These are phyloP conservation scores for Drosophila merina DNA, from an alignment of 2,888 invertebrate genomes.

Conservation along the genomic window DNA sequence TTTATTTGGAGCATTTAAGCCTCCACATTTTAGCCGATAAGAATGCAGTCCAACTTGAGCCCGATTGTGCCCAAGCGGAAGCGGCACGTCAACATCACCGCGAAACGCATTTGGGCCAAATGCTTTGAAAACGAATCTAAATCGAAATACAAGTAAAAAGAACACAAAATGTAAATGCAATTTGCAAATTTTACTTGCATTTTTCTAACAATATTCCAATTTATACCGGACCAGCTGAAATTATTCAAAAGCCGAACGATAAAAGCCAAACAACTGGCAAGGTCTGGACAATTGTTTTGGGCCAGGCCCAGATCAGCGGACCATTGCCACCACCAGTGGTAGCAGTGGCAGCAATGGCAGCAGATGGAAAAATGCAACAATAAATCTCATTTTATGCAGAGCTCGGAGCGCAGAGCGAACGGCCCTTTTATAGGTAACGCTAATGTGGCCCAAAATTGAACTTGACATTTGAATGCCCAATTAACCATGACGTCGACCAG, in stretches of 20 bases:
- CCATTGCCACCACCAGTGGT: conserved; percentile 66
- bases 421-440: conserved; percentile 83
- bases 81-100: conserved; percentile 49
- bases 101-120: conserved; percentile 25
- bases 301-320: conserved; percentile 57
- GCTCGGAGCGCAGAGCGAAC: conserved; percentile 66
- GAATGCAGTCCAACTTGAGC: conserved; percentile 54
- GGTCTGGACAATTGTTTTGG: conserved; percentile 54
- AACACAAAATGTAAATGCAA: conserved; percentile 23
- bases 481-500: conserved; percentile 80
- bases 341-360: conserved; percentile 34
- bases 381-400: conserved; percentile 81
- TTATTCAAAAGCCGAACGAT: conserved; percentile 61
- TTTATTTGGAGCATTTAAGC: conserved; percentile 29
- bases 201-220: conserved; percentile 67
- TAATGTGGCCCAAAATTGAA: conserved; percentile 84
- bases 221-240: conserved; percentile 53
- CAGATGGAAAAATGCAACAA: conserved; percentile 78
- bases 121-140: conserved; percentile 10
- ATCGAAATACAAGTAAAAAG: background rate
- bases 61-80: conserved; percentile 53
- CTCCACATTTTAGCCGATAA: conserved; percentile 38
- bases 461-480: conserved; percentile 84
- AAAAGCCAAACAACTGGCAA: conserved; percentile 47
- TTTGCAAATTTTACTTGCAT: conserved; percentile 33